These are phyloP conservation scores for Festucalex cinctus DNA, from an alignment of 2,113 vertebrate species.

Conservation along the genomic window DNA sequence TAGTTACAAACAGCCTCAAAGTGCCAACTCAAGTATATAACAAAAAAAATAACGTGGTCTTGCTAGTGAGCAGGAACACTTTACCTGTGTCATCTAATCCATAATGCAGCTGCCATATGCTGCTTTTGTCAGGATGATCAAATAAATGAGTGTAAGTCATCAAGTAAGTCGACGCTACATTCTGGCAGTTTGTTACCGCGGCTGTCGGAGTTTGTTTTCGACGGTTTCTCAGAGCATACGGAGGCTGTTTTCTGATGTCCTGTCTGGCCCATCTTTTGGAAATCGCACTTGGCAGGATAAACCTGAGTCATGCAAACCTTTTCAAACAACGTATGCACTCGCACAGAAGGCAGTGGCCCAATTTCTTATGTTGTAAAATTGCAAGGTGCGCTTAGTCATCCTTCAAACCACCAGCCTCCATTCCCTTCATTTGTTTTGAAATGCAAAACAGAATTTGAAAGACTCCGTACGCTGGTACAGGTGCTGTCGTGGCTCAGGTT, in stretches of 20 bases:
- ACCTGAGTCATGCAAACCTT: slow-evolving; percentile 5
- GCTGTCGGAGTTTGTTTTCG: background rate
- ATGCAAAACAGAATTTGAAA: slow-evolving; percentile 22
- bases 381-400: slow-evolving; percentile 32
- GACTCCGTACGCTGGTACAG: slow-evolving; percentile 29
- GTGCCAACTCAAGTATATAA: background rate
- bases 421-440: background rate
- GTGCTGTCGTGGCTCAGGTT: slow-evolving; percentile 35
- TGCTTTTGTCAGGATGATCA: slow-evolving; percentile 4
- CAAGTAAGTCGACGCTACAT: background rate
- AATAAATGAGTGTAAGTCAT: slow-evolving; percentile 5
- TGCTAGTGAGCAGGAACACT: background rate
- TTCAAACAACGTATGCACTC: slow-evolving; percentile 1
- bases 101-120: slow-evolving; percentile 3
- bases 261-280: background rate
- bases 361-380: slow-evolving; percentile 23
- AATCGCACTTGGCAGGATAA: background rate
- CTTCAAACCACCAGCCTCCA: background rate
- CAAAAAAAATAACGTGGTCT: background rate
- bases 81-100: background rate
- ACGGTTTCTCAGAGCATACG: background rate
- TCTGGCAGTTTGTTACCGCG: background rate
- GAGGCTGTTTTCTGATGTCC: slow-evolving; percentile 8
- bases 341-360: slow-evolving; percentile 18
- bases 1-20: slow-evolving; percentile 1